Base-by-base conservation (phyloP, 1,140 invertebrate species). In the Drosophila virilis region DNA sequence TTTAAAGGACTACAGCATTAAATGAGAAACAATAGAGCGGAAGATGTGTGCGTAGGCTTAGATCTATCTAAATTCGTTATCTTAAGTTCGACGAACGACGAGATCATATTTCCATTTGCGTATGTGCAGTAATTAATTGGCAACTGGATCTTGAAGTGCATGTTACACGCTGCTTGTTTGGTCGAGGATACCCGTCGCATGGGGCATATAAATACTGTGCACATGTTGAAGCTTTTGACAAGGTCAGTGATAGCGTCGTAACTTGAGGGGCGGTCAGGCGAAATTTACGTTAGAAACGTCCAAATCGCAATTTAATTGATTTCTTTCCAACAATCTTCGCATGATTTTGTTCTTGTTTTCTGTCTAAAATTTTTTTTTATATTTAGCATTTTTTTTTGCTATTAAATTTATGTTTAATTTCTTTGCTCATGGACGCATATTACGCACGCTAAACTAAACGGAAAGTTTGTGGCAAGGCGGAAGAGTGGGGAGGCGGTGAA, bases 211-310 rank as follows among this genome's bases (percentile, higher is more conserved):
- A 12, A 37, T 51, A 15, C 46, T 62, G 48, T 46, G 48, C 38
- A 45, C 17, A 42, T 32, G 10, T 57, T 38, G 40, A 67, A 62
- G 64, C 8, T 80, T 84, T 84, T 57, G 79, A 79, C 83, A 88
- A 88, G 83, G 83, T 88, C 77, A 86, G 83, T 88, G 76, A 85
- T 85, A 80, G 82, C 60, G 66, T 70, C 66, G 40, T 38, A 48
- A 8, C 17, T 60, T 51, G 45, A 35, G n/a, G 15, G 28, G 40
- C 1, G 12, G 40, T 5, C 22, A 28, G 22, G 22, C 1, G 10
- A 15, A 59, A 57, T 57, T 57, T 15, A 45, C 37, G 42, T 50
- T 59, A 42, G 22, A 32, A 58, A 32, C 17, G 38, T 9, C n/a
- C 5, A 69, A 69, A 64, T 64, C 35, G 33, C 17, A 13, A 58